A percentile compares a stretch with the other conserved stretches of the same genome.
phyloP scores from a whole-genome alignment of 2,797 vertebrate species.

The Neostethus bicornis region DNA sequence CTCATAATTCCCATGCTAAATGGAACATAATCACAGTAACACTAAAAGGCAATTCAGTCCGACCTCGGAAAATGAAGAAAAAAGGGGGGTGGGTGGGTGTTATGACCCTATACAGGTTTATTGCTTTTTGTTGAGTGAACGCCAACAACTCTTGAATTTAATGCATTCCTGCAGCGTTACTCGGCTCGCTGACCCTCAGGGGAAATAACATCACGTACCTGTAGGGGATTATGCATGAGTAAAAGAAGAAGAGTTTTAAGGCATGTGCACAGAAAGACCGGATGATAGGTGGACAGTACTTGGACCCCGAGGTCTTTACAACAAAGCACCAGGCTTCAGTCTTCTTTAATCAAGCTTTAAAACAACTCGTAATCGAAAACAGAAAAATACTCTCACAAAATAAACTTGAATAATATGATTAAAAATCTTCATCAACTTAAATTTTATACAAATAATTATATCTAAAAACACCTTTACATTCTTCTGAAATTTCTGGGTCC shows the following conservation, averaged over 20 bases:
- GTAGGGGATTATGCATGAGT: conserved; percentile 73
- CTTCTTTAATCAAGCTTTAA: conserved; percentile 46
- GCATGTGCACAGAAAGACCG: conserved; percentile 47
- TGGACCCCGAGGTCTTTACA: conserved; percentile 18
- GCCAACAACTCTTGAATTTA: conserved; percentile 79
- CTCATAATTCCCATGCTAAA: conserved; percentile 75
- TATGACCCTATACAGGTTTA: conserved; percentile 70
- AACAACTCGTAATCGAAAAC: not conserved
- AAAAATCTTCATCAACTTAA: too few relatives aligned
- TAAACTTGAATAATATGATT: too few relatives aligned
- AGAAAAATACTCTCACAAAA: too few relatives aligned
- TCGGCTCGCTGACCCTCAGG: conserved; percentile 63
- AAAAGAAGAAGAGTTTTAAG: conserved; percentile 59
- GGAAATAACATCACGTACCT: conserved; percentile 79
- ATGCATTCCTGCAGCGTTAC: conserved; percentile 67
- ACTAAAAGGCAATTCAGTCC: conserved; percentile 69
- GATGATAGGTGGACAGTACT: conserved; percentile 12
- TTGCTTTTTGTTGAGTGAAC: conserved; percentile 78
- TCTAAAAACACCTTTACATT: too few relatives aligned
- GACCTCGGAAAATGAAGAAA: conserved; percentile 69
- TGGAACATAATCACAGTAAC: conserved; percentile 63
- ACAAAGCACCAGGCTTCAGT: conserved; percentile 11
- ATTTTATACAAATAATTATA: too few relatives aligned
- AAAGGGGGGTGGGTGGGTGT: conserved; percentile 12
- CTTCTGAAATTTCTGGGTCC: too few relatives aligned